Conservation (phyloP, 2,888 invertebrate genomes). For the Drosophila mercatorum region DNA sequence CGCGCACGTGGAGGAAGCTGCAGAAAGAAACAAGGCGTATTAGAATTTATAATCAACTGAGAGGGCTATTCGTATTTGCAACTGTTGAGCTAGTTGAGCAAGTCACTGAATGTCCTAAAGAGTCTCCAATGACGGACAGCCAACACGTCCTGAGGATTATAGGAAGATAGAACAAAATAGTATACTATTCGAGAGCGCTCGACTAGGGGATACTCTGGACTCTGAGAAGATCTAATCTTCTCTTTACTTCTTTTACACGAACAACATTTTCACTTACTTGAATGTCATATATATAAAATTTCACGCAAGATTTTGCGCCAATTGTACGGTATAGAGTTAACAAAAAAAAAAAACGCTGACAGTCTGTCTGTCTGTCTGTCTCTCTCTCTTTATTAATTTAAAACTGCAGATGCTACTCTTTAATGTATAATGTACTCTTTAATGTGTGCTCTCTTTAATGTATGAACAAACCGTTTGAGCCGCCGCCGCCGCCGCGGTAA, state of each 20-base stretch:
- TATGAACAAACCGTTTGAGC: too few relatives aligned
- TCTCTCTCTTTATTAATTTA: too few relatives aligned
- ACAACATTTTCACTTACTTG: too few relatives aligned
- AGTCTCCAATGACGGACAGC: slow-evolving; percentile 48
- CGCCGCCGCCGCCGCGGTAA: too few relatives aligned
- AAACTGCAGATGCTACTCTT: too few relatives aligned
- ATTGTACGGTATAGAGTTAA: too few relatives aligned
- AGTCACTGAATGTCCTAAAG: slow-evolving; percentile 60
- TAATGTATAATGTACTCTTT: too few relatives aligned
- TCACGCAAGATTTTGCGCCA: too few relatives aligned
- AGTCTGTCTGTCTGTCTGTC: too few relatives aligned
- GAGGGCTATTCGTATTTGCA: slow-evolving; percentile 35
- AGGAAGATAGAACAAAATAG: neutral
- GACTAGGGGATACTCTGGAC: neutral
- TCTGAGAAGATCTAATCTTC: neutral
- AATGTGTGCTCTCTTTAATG: too few relatives aligned
- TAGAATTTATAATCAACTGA: slow-evolving; percentile 6
- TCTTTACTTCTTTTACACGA: neutral
- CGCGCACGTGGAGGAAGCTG: slow-evolving; percentile 34
- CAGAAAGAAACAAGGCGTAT: slow-evolving; percentile 13
- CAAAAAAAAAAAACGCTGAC: too few relatives aligned
- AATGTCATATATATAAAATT: too few relatives aligned
- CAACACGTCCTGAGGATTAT: slow-evolving; percentile 56
- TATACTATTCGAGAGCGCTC: neutral
- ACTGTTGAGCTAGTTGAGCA: slow-evolving; percentile 79